These are phyloP conservation scores for Hippocampus kuda DNA, from an alignment of 2,797 vertebrate species.

Conservation along the genomic window DNA sequence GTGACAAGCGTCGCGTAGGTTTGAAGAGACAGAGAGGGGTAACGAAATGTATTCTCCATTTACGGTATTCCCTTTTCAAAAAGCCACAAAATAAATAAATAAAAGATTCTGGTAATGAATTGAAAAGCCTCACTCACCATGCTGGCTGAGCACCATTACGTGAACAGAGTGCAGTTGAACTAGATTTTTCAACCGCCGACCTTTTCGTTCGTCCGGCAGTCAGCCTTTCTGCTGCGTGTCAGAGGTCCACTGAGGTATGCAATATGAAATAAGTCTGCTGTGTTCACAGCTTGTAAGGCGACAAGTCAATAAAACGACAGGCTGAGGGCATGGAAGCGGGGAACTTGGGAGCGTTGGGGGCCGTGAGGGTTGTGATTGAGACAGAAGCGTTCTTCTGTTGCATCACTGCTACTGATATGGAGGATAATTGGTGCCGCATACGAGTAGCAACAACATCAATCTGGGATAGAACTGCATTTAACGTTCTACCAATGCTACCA, in stretches of 20 bases:
- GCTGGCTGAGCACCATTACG: neutral
- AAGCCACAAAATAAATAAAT: neutral
- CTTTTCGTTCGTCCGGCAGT: conserved; percentile 11
- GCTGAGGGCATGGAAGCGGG: conserved; percentile 39
- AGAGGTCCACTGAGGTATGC: conserved; percentile 37
- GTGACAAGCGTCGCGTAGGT: neutral
- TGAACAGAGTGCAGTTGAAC: neutral
- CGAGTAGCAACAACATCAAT: conserved; percentile 7
- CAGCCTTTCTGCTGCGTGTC: conserved; percentile 29
- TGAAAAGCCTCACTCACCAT: neutral
- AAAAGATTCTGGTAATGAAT: neutral
- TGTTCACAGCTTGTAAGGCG: conserved; percentile 26
- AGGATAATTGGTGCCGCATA: conserved; percentile 30
- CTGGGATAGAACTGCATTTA: conserved; percentile 2
- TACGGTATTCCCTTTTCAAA: neutral
- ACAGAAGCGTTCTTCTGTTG: conserved; percentile 43
- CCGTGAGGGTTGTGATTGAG: conserved; percentile 24
- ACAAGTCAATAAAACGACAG: conserved; percentile 41
- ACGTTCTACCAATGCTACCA: neutral
- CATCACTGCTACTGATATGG: conserved; percentile 42
- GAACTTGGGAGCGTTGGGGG: conserved; percentile 22
- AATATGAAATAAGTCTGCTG: conserved; percentile 30
- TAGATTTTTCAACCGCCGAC: conserved; percentile 11
- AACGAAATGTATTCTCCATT: neutral
- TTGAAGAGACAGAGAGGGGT: neutral